Evolutionary conservation across 2,113 vertebrate genomes (phyloP).

Genomic region (Strix aluco): DNA sequence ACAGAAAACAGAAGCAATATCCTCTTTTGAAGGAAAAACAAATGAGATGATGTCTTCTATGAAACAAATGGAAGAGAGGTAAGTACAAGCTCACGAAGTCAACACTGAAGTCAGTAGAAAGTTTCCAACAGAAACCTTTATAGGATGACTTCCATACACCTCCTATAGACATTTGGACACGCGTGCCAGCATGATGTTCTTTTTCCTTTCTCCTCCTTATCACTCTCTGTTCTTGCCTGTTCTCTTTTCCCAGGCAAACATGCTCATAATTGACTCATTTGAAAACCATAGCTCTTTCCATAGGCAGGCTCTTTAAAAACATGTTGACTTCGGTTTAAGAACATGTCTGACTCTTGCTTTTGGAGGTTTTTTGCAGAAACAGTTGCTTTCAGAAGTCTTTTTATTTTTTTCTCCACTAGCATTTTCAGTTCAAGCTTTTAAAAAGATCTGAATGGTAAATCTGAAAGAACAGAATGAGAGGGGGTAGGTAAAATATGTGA

Average conservation of each 20-base stretch:
- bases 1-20: conserved; percentile 84
- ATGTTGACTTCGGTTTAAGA: neutral
- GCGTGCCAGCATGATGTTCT: neutral
- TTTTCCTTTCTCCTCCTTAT: neutral
- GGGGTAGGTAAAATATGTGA: neutral
- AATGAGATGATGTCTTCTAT: conserved; percentile 84
- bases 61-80: conserved; percentile 91
- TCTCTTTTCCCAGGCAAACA: neutral
- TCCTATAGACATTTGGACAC: neutral
- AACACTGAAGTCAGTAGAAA: neutral
- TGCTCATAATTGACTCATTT: neutral
- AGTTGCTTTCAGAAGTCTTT: neutral
- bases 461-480: neutral
- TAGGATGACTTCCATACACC: neutral
- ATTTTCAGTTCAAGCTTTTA: neutral
- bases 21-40: conserved; percentile 85
- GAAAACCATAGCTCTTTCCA: neutral
- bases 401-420: neutral
- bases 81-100: neutral
- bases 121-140: neutral
- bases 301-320: neutral
- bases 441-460: neutral
- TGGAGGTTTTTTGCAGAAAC: neutral
- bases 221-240: neutral
- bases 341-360: neutral